Evolutionary conservation across 2,113 vertebrate genomes (phyloP).

Genomic region (Colistium nudipinnis): DNA sequence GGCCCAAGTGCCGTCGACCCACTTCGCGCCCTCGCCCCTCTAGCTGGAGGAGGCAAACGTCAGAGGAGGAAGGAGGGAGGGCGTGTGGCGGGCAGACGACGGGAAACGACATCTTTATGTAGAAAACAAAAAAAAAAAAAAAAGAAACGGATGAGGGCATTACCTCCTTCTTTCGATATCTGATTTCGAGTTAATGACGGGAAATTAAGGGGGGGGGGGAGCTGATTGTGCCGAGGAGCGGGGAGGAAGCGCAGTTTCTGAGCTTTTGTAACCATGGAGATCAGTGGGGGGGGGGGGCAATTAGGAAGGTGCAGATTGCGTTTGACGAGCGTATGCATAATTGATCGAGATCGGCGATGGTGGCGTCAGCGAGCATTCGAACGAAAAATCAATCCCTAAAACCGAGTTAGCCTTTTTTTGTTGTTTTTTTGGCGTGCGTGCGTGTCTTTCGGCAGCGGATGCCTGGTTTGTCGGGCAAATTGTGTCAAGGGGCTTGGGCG

Average conservation of each 20-base stretch:
- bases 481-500: too few species aligned
- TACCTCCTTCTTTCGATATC: constrained; percentile 65
- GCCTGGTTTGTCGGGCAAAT: too few species aligned
- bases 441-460: too few species aligned
- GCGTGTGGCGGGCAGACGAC: not conserved
- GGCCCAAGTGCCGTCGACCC: not conserved
- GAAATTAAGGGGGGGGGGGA: constrained; percentile 53
- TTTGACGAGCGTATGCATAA: constrained; percentile 70
- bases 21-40: not conserved
- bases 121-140: too few species aligned
- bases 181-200: constrained; percentile 71
- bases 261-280: constrained; percentile 75
- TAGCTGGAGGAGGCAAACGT: constrained; percentile 12
- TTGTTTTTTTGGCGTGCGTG: not conserved
- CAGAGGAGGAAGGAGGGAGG: not conserved
- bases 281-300: constrained; percentile 67
- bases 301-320: constrained; percentile 62
- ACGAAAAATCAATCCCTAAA: constrained; percentile 52
- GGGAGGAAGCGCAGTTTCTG: constrained; percentile 28
- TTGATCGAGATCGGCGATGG: constrained; percentile 60
- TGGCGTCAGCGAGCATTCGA: constrained; percentile 1
- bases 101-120: constrained; percentile 39
- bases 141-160: constrained; percentile 69
- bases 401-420: too few species aligned
- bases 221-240: constrained; percentile 43